phyloP scores from a whole-genome alignment of 2,888 invertebrate genomes.

The Petrolisthes manimaculis region DNA sequence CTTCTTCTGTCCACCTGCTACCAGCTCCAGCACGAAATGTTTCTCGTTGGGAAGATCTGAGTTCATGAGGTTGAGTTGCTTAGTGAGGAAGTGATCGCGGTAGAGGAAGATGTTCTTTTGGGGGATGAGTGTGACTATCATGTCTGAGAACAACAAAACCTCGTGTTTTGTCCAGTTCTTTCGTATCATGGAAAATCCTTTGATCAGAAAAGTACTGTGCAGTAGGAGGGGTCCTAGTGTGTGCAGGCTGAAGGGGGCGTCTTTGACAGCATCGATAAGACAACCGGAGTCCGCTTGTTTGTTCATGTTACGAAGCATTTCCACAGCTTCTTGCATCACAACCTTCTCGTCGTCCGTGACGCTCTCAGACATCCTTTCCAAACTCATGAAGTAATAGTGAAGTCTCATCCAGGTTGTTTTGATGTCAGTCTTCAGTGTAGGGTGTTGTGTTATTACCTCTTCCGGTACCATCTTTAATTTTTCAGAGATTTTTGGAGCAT shows the following conservation, averaged over 20 bases:
- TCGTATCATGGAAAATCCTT: neutral
- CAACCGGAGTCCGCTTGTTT: slow-evolving; percentile 13
- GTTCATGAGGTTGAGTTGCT: neutral
- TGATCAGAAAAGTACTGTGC: slow-evolving; percentile 21
- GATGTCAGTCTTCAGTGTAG: slow-evolving; percentile 8
- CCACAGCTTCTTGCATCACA: neutral
- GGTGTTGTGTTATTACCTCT: neutral
- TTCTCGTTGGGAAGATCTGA: neutral
- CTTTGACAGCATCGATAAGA: slow-evolving; percentile 20
- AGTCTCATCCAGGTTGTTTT: slow-evolving; percentile 24
- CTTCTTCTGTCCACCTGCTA: neutral
- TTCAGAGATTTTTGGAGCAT: slow-evolving; percentile 13
- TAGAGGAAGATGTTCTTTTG: slow-evolving; percentile 16
- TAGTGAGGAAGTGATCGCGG: slow-evolving; percentile 5
- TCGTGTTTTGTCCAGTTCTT: neutral
- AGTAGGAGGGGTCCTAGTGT: slow-evolving; percentile 13
- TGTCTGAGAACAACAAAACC: slow-evolving; percentile 26
- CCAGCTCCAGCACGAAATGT: slow-evolving; percentile 20
- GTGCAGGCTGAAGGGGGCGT: slow-evolving; percentile 13
- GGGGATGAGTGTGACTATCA: slow-evolving; percentile 31
- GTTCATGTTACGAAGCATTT: slow-evolving; percentile 13
- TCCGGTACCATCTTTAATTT: slow-evolving; percentile 6
- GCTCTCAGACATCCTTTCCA: slow-evolving; percentile 2
- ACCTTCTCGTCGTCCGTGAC: neutral
- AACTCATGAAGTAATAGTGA: slow-evolving; percentile 31